Evolutionary conservation across 2,888 invertebrate species (phyloP).

Genomic region (Drosophila fungiperda): DNA sequence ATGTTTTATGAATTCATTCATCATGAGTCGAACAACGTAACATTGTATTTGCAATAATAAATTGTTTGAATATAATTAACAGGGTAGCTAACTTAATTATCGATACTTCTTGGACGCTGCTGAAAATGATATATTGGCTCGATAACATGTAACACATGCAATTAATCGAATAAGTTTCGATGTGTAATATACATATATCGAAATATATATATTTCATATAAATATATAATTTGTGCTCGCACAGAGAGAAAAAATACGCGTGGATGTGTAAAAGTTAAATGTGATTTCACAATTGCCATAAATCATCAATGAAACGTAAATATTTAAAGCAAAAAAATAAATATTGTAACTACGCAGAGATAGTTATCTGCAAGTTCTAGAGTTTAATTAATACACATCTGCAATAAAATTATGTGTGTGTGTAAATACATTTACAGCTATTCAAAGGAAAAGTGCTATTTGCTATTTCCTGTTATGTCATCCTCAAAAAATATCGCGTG

Average conservation of each 20-base stretch:
- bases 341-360: neutral
- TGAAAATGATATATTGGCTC: neutral
- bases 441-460: neutral
- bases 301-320: conserved; percentile 1
- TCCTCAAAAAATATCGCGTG: neutral
- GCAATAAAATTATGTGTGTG: neutral
- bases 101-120: neutral
- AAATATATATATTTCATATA: neutral
- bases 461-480: neutral
- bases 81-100: neutral
- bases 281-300: neutral
- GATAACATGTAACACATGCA: neutral
- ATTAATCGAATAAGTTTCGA: neutral
- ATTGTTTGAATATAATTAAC: neutral
- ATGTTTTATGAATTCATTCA: neutral
- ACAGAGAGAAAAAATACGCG: neutral
- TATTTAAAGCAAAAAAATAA: neutral
- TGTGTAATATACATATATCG: neutral
- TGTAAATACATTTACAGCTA: neutral
- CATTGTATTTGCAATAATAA: conserved; percentile 1
- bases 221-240: neutral
- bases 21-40: neutral
- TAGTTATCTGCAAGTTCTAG: neutral
- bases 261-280: neutral
- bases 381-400: neutral